These are phyloP conservation scores for Cyphomyrmex costatus DNA, from an alignment of 1,140 invertebrate species.

Conservation along the genomic window DNA sequence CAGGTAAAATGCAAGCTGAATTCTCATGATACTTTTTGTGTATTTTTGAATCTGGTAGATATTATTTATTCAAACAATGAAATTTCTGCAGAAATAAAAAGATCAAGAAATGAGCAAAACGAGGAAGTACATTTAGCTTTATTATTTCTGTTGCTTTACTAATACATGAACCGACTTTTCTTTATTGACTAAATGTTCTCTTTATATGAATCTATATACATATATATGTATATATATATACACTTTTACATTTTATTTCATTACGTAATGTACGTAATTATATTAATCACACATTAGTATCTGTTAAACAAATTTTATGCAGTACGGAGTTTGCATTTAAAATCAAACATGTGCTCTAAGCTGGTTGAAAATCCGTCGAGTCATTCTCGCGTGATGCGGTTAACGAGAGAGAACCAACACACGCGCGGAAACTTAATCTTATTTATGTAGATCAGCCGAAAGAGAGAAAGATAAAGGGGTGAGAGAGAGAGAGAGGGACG, in stretches of 20 bases:
- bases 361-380: slow-evolving; percentile 33
- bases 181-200: too few species aligned
- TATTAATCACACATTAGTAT: background rate
- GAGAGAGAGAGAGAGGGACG: slow-evolving; percentile 6
- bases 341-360: slow-evolving; percentile 21
- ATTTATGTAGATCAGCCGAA: slow-evolving; percentile 52
- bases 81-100: background rate
- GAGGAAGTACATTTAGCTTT: too few species aligned
- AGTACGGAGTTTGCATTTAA: background rate
- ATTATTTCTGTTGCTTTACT: too few species aligned
- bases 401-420: slow-evolving; percentile 30
- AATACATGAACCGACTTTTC: too few species aligned
- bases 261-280: background rate
- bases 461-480: background rate
- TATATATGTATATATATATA: too few species aligned
- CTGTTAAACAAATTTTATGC: slow-evolving; percentile 16
- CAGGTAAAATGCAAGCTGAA: background rate
- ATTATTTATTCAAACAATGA: background rate
- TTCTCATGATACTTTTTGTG: background rate
- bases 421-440: slow-evolving; percentile 53
- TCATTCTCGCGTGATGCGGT: slow-evolving; percentile 46
- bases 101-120: too few species aligned
- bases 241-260: slow-evolving; percentile 1
- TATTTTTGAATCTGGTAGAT: background rate
- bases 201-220: background rate